Percentiles rank a stretch among this genome's conserved stretches.
These are phyloP conservation scores for Alauda arvensis DNA, from an alignment of 2,797 vertebrate genomes.

Conservation along the genomic window DNA sequence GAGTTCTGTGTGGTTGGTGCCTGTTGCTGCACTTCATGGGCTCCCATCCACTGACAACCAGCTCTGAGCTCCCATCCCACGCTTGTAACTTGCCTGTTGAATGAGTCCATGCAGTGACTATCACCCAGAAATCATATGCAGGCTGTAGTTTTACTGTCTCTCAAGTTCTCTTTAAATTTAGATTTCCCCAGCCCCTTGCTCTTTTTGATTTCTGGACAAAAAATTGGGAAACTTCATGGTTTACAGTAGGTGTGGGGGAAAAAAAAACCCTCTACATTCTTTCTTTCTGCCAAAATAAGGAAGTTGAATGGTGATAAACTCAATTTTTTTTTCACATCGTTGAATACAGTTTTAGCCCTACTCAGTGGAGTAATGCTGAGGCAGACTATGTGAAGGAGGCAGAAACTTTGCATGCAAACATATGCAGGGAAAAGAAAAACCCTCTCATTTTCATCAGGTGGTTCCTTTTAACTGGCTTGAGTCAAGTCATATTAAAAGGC, in stretches of 20 bases:
- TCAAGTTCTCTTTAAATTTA: not conserved
- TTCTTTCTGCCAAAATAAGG: not conserved
- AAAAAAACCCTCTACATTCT: not conserved
- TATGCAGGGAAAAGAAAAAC: not conserved
- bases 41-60: not conserved
- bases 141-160: not conserved
- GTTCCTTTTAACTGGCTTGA: not conserved
- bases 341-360: not conserved
- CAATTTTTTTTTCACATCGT: fast-evolving
- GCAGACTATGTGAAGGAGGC: not conserved
- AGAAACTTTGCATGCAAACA: not conserved
- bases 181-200: not conserved
- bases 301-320: not conserved
- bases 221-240: not conserved
- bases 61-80: not conserved
- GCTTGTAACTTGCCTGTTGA: not conserved
- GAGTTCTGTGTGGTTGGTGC: not conserved
- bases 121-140: not conserved
- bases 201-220: not conserved
- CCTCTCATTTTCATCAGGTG: not conserved
- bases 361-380: not conserved
- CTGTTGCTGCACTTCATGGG: not conserved
- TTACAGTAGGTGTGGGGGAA: not conserved
- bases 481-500: not conserved
- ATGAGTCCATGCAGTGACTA: not conserved